A percentile compares a stretch with the other conserved stretches of the same genome.
These are phyloP conservation scores for Machaerirhynchus nigripectus DNA, from an alignment of 2,113 vertebrate genomes.

Conservation along the genomic window DNA sequence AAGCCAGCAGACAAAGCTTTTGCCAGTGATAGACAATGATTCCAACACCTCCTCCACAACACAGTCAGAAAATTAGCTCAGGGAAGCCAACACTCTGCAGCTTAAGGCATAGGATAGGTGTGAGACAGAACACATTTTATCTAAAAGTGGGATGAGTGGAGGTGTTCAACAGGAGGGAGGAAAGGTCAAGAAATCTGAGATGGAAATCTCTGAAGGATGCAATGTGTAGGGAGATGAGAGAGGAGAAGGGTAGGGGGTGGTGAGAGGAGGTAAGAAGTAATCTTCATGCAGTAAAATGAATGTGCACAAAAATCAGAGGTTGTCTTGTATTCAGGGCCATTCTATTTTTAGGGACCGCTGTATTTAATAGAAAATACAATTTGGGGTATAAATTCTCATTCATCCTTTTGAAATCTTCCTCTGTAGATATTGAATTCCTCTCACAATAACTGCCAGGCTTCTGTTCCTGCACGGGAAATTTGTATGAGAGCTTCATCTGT, in stretches of 20 bases:
- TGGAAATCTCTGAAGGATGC: neutral
- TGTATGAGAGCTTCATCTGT: constrained; percentile 7
- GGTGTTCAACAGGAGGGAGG: neutral
- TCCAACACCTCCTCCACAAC: neutral
- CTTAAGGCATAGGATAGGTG: neutral
- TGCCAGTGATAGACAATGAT: neutral
- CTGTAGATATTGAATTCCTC: neutral
- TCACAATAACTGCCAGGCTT: constrained; percentile 3
- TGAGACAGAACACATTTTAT: neutral
- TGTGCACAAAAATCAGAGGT: neutral
- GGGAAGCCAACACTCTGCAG: fast-evolving
- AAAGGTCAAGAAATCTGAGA: constrained; percentile 14
- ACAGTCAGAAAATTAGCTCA: neutral
- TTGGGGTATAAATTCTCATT: neutral
- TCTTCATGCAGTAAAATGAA: neutral
- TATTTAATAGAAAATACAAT: constrained; percentile 20
- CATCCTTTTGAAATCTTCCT: constrained; percentile 13
- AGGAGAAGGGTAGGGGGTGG: fast-evolving
- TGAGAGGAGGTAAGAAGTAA: neutral
- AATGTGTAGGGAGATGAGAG: neutral
- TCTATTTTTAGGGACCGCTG: constrained; percentile 4
- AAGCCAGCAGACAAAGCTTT: neutral
- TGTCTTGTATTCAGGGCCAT: neutral
- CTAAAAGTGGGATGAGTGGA: neutral
- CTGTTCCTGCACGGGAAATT: neutral